Evolutionary conservation across 2,888 invertebrate species (phyloP), one percentile per base, ranked within the genome.

Genomic region (Sericinus montela): DNA sequence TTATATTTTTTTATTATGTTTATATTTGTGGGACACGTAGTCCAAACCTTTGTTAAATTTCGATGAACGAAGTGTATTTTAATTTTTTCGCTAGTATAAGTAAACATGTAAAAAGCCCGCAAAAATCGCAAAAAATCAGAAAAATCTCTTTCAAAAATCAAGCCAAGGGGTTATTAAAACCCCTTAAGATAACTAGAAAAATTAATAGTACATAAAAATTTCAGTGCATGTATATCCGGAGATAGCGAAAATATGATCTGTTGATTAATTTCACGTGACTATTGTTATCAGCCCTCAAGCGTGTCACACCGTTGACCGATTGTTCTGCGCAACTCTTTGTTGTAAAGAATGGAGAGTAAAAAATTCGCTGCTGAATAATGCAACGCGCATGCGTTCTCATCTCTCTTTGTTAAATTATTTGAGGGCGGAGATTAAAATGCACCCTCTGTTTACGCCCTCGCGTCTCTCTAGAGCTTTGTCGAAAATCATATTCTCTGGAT

Each of bases 221-320:
- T 19, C 3, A 19, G 19, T 19, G 19, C 19, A 5, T 4, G 2
- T 2, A 34, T 39, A 39, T 48, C 13, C 29, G 8, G 4, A 9
- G 16, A 35, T 19, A 35, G 53, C 50, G 51, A 54, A 48, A 57
- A 50, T 50, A 62, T 58, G 58, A 62, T 60, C 62, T 62, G 69
- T 62, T 78, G 75, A 81, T 81, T 80, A 78, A 82, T 82, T 85
- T 81, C 77, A 67, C 73, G 75, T 74, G 53, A 59, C 57, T 63
- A 76, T 85, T 84, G 80, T 85, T 68, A 63, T 58, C 56, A 67
- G 58, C 60, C 70, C 68, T 62, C 55, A 62, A 76, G 72, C 83
- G 80, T 80, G 78, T 77, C 73, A 69, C 68, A 65, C 65, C 60
- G 67, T 63, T 75, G 75, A 69, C 65, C 72, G 73, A 73, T 67